Conservation (phyloP, 2,797 vertebrate genomes). For the Esox masquinongy region DNA sequence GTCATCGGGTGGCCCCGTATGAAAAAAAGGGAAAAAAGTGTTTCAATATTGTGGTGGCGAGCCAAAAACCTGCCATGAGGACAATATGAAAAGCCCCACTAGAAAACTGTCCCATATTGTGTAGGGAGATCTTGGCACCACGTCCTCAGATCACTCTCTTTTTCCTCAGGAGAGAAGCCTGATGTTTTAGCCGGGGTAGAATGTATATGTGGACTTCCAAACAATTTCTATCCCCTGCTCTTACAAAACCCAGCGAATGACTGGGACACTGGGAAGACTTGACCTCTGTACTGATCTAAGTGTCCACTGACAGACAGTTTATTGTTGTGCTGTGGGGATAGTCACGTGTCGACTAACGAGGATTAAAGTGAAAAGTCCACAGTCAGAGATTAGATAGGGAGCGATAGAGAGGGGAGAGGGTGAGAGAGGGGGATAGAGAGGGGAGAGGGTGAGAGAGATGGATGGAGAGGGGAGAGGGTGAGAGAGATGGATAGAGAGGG, state of each 20-base stretch:
- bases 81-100: background rate
- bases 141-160: background rate
- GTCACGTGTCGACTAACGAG: background rate
- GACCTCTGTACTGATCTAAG: background rate
- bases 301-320: background rate
- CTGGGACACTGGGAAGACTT: background rate
- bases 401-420: too few relatives aligned
- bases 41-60: background rate
- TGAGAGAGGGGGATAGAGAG: too few relatives aligned
- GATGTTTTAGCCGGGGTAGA: conserved; percentile 36
- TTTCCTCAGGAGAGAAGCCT: background rate
- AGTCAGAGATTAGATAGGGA: background rate
- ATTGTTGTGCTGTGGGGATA: background rate
- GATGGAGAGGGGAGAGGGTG: too few relatives aligned
- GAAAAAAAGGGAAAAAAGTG: background rate
- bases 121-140: background rate
- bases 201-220: conserved; percentile 43
- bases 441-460: too few relatives aligned
- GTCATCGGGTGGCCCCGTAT: background rate
- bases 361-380: background rate
- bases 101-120: conserved; percentile 1
- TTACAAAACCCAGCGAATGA: background rate
- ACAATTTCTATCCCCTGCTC: conserved; percentile 36
- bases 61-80: background rate
- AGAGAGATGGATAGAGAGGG: too few relatives aligned